Conservation (phyloP, 2,888 invertebrate species). For the Metopia argyrocephala region DNA sequence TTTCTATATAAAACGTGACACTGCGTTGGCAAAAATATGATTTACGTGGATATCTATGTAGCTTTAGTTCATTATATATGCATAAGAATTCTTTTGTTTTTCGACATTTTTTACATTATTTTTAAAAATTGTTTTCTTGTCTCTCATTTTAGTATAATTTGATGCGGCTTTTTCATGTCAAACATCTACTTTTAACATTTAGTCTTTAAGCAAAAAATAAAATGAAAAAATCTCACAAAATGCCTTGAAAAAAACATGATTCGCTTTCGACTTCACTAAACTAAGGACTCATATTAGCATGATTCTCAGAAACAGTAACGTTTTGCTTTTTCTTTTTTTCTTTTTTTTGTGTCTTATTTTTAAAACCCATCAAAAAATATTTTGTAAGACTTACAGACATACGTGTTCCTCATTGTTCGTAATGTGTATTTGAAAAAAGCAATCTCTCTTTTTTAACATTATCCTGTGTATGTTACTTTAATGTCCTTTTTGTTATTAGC, state of each 20-base stretch:
- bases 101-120: slow-evolving; percentile 9
- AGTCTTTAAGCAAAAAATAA: neutral
- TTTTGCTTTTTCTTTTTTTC: neutral
- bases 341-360: neutral
- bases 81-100: slow-evolving; percentile 27
- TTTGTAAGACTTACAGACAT: slow-evolving; percentile 49
- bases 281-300: slow-evolving; percentile 8
- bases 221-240: slow-evolving; percentile 17
- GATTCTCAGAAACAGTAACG: neutral
- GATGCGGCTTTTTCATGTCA: slow-evolving; percentile 59
- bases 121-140: too few relatives aligned
- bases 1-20: neutral
- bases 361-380: slow-evolving; percentile 33
- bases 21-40: neutral
- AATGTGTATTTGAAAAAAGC: neutral
- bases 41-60: neutral
- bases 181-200: slow-evolving; percentile 28
- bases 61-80: slow-evolving; percentile 42
- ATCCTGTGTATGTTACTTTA: slow-evolving; percentile 47
- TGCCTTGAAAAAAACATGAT: neutral
- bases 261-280: neutral
- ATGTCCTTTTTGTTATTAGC: slow-evolving; percentile 47
- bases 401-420: neutral
- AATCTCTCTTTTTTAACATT: slow-evolving; percentile 10
- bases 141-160: slow-evolving; percentile 40